phyloP scores from a whole-genome alignment of 1,140 invertebrate genomes.

The Zaprionus gabonicus region DNA sequence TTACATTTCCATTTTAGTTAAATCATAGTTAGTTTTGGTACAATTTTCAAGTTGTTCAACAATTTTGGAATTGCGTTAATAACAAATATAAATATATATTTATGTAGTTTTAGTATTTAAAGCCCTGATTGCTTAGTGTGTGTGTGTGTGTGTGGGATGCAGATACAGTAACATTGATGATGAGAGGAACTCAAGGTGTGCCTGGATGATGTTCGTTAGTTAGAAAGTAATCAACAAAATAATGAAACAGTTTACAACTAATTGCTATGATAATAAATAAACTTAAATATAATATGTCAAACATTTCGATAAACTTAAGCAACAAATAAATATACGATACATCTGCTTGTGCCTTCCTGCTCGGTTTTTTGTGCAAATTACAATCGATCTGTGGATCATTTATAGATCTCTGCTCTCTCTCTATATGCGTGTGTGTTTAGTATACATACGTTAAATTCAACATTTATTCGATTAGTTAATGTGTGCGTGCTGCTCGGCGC shows the following conservation, averaged over 20 bases:
- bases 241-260: constrained; percentile 26
- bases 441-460: constrained; percentile 74
- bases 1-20: constrained; percentile 13
- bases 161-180: constrained; percentile 62
- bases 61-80: constrained; percentile 46
- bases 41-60: constrained; percentile 22
- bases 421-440: constrained; percentile 43
- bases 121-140: constrained; percentile 32
- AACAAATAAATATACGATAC: constrained; percentile 66
- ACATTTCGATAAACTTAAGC: constrained; percentile 61
- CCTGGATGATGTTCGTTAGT: constrained; percentile 40
- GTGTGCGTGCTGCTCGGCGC: constrained; percentile 46
- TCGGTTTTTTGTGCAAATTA: not conserved
- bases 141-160: constrained; percentile 17
- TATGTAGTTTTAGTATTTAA: constrained; percentile 36
- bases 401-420: constrained; percentile 31
- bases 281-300: constrained; percentile 67
- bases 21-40: constrained; percentile 18
- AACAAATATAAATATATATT: constrained; percentile 44
- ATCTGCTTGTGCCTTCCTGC: constrained; percentile 14
- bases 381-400: constrained; percentile 1
- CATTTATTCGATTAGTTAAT: constrained; percentile 80
- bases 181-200: constrained; percentile 72
- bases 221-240: constrained; percentile 75
- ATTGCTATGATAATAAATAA: constrained; percentile 65